Percentiles rank a stretch among this genome's conserved stretches.
phyloP scores from a whole-genome alignment of 2,888 invertebrate genomes.

The Erebia ligea region DNA sequence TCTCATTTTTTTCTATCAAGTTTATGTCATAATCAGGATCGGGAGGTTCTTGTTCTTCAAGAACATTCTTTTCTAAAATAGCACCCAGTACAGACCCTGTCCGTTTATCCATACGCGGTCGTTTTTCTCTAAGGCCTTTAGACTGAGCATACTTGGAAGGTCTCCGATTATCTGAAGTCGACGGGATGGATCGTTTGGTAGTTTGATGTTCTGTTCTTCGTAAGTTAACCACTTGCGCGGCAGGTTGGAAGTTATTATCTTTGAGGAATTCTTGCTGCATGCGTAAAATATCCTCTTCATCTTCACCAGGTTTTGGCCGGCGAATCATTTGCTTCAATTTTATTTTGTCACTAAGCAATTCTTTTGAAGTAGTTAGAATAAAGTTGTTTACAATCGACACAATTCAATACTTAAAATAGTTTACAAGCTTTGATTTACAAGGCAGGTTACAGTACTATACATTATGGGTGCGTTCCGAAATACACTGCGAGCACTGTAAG shows the following conservation, averaged over 20 bases:
- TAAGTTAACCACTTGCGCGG: conserved; percentile 84
- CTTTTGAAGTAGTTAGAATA: too few relatives aligned
- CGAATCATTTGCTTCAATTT: conserved; percentile 76
- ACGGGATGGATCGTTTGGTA: conserved; percentile 50
- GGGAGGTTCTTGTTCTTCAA: conserved; percentile 35
- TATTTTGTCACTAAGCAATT: background rate
- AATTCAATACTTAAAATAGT: too few relatives aligned
- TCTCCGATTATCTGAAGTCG: conserved; percentile 51
- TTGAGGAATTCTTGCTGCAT: conserved; percentile 88
- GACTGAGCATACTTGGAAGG: conserved; percentile 73
- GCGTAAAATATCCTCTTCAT: conserved; percentile 88
- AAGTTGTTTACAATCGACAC: too few relatives aligned
- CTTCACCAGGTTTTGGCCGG: conserved; percentile 87
- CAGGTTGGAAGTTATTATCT: conserved; percentile 82
- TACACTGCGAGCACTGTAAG: too few relatives aligned
- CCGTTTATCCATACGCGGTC: conserved; percentile 56
- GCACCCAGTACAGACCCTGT: conserved; percentile 56
- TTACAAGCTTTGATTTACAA: too few relatives aligned
- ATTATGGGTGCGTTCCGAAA: too few relatives aligned
- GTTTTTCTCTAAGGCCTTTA: conserved; percentile 70
- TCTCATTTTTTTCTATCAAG: background rate
- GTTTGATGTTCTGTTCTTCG: conserved; percentile 53
- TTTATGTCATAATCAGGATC: conserved; percentile 61
- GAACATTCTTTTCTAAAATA: conserved; percentile 63
- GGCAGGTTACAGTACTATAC: too few relatives aligned